Conservation (phyloP, 2,113 vertebrate species). For the Steatornis caripensis region DNA sequence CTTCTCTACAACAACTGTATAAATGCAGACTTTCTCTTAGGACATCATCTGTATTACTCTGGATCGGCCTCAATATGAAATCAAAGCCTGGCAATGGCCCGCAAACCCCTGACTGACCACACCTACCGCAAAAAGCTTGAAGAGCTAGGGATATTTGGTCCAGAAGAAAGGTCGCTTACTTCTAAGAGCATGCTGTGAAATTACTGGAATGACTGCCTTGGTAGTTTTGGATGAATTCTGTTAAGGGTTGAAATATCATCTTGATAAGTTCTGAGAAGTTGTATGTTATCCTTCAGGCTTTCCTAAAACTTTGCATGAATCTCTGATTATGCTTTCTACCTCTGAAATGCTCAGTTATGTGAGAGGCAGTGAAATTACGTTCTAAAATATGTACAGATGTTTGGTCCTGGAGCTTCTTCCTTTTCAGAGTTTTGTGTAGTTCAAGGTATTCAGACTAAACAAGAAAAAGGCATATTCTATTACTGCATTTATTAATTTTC, state of each 20-base stretch:
- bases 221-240: background rate
- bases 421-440: background rate
- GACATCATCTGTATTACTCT: background rate
- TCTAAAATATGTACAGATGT: background rate
- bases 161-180: background rate
- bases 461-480: background rate
- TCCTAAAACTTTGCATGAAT: background rate
- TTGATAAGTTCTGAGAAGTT: background rate
- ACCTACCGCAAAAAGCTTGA: background rate
- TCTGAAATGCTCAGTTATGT: background rate
- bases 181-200: background rate
- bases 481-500: background rate
- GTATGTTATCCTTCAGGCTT: background rate
- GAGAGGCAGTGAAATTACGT: background rate
- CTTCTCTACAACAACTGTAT: background rate
- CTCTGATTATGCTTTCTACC: background rate
- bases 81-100: background rate
- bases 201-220: background rate
- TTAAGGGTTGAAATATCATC: background rate
- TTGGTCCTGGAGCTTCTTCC: background rate
- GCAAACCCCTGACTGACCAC: background rate
- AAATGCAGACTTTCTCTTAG: background rate
- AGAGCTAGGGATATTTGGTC: background rate
- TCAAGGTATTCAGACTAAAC: background rate
- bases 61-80: background rate